These are phyloP conservation scores for Pseudomyrmex cubaensis DNA, from an alignment of 1,140 invertebrate species.

Conservation along the genomic window DNA sequence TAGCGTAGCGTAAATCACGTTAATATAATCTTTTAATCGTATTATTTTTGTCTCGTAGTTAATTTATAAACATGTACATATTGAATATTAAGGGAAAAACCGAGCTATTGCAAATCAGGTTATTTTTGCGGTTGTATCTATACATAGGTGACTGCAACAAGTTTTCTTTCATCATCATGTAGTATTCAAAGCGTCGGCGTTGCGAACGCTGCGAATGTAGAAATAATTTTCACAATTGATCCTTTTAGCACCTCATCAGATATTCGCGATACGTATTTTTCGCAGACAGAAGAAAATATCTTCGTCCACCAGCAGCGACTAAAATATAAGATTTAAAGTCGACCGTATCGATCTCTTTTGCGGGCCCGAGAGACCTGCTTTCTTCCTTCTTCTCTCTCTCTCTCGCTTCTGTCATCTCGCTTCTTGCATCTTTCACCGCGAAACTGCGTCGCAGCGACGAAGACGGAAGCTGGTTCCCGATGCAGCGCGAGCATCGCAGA, in stretches of 20 bases:
- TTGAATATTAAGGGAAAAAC: background rate
- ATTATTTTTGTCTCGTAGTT: background rate
- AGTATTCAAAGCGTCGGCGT: background rate
- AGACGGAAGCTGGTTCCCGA: conserved; percentile 63
- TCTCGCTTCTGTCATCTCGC: conserved; percentile 2
- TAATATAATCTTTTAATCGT: background rate
- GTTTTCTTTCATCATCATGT: background rate
- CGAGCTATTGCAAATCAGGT: too few relatives aligned
- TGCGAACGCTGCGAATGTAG: background rate
- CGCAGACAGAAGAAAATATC: background rate
- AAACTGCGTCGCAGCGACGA: conserved; percentile 43
- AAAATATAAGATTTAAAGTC: conserved; percentile 42
- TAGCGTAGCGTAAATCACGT: too few relatives aligned
- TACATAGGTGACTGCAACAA: too few relatives aligned
- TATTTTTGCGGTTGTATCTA: background rate
- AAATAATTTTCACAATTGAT: background rate
- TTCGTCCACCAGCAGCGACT: background rate
- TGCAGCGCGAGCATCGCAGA: conserved; percentile 61
- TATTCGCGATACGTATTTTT: background rate
- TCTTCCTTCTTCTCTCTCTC: background rate
- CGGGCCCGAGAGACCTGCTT: background rate
- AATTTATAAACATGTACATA: background rate
- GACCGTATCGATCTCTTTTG: conserved; percentile 3
- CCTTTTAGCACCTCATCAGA: background rate
- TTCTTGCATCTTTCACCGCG: conserved; percentile 6